Conservation (phyloP, 92 coral and sea anemone genomes). For the Actinostola sp. region DNA sequence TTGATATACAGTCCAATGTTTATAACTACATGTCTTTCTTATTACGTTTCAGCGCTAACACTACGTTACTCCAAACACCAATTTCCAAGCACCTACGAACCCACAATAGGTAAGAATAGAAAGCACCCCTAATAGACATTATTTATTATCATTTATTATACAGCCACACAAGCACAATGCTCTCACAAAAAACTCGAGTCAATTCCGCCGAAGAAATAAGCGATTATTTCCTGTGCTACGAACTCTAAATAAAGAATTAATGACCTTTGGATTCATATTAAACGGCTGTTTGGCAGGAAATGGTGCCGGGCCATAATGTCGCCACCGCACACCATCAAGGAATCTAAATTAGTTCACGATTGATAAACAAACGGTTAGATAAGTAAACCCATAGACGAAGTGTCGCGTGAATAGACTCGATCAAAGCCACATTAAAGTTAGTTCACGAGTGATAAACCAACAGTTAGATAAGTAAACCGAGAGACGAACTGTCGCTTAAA, state of each 20-base stretch:
- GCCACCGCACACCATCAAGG: background rate
- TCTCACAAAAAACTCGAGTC: too few species aligned
- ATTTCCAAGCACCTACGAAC: conserved; percentile 61
- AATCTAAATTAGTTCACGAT: background rate
- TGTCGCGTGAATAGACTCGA: too few species aligned
- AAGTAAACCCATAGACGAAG: too few species aligned
- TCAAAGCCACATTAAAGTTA: background rate
- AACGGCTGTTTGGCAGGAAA: background rate
- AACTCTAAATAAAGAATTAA: too few species aligned
- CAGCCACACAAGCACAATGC: too few species aligned
- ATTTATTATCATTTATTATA: too few species aligned
- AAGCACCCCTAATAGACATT: background rate
- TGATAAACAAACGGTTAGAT: conserved; percentile 4
- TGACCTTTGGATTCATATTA: background rate
- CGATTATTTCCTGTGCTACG: background rate
- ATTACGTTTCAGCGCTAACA: conserved; percentile 60
- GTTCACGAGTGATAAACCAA: background rate
- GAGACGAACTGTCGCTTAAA: background rate
- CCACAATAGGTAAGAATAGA: conserved; percentile 74
- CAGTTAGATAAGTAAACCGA: background rate
- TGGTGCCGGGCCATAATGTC: background rate
- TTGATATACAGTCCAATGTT: too few species aligned
- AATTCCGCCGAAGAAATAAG: too few species aligned
- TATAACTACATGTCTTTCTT: too few species aligned
- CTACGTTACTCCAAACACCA: conserved; percentile 66